Conservation (phyloP, 2,888 invertebrate species). For the Ophion costatus region DNA sequence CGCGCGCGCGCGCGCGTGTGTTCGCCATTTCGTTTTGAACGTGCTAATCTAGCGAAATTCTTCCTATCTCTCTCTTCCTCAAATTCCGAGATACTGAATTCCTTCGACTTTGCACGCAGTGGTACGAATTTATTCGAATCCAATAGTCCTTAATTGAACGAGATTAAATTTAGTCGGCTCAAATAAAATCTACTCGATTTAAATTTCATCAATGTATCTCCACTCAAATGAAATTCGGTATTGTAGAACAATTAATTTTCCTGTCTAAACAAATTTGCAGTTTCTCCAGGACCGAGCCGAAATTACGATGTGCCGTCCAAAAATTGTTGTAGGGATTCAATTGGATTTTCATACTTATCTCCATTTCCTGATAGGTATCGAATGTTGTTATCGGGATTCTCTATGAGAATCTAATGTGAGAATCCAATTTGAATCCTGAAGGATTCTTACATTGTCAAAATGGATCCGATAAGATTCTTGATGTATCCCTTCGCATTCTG, state of each 20-base stretch:
- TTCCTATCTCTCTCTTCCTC: neutral
- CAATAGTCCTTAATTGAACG: neutral
- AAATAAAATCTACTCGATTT: neutral
- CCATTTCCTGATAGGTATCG: no score
- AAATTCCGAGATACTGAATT: neutral
- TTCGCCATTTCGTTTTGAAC: conserved; percentile 33
- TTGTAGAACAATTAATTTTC: neutral
- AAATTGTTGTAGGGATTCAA: no score
- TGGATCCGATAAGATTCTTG: no score
- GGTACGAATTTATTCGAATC: conserved; percentile 4
- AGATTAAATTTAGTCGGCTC: neutral
- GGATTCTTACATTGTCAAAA: no score
- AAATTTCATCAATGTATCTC: neutral
- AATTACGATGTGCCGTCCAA: no score
- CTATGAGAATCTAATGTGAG: no score
- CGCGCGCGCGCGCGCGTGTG: no score
- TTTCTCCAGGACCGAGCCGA: neutral
- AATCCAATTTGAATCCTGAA: no score
- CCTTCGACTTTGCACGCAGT: neutral
- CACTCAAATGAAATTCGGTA: neutral
- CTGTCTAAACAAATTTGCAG: neutral
- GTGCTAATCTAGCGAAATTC: conserved; percentile 12
- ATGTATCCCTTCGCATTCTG: no score
- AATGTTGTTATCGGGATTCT: no score
- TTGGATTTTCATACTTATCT: no score